phyloP scores from a whole-genome alignment of 2,113 vertebrate genomes.

The Pomatostomus ruficeps region DNA sequence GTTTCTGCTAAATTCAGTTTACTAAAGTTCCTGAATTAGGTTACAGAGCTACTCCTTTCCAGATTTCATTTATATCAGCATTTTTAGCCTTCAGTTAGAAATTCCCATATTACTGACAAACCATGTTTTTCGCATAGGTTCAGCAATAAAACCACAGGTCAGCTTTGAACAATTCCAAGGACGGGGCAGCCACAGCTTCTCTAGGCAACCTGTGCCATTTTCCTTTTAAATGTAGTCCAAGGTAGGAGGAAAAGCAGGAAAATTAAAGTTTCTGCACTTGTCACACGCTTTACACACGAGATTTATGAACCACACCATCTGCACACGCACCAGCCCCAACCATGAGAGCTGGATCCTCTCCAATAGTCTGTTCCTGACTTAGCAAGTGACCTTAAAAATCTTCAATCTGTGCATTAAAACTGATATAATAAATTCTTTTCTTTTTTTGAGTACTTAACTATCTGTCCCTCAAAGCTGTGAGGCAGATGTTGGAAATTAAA shows the following conservation, averaged over 20 bases:
- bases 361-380: not conserved
- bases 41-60: not conserved
- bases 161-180: not conserved
- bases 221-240: not conserved
- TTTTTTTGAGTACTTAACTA: not conserved
- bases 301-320: not conserved
- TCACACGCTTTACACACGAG: fast-evolving
- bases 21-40: not conserved
- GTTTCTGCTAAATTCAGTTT: not conserved
- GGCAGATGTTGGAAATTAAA: not conserved
- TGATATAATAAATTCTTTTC: not conserved
- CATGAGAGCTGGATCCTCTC: not conserved
- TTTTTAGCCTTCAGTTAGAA: not conserved
- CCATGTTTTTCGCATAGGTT: not conserved
- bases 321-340: not conserved
- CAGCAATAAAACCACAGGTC: not conserved
- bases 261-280: not conserved
- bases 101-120: not conserved
- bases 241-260: not conserved
- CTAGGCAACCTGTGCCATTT: not conserved
- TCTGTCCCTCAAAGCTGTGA: not conserved
- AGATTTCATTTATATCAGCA: not conserved
- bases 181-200: not conserved
- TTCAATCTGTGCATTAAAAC: not conserved
- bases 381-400: not conserved